A percentile compares a stretch with the other conserved stretches of the same genome.
Evolutionary conservation across 1,140 invertebrate species (phyloP).

Genomic region (Drosophila ohnishii): DNA sequence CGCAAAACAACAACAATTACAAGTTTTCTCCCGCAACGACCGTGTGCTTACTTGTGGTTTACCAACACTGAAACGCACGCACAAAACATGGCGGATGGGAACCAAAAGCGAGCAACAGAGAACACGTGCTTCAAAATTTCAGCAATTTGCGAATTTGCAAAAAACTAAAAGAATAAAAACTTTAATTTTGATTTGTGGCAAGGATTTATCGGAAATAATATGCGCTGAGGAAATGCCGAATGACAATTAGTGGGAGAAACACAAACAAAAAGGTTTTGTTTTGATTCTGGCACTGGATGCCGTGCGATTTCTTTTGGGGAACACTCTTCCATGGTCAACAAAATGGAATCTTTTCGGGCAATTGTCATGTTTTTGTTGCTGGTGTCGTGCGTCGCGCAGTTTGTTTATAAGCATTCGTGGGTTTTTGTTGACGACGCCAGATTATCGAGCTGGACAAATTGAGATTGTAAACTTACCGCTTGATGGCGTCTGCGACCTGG

Average conservation of each 20-base stretch:
- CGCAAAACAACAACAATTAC: neutral
- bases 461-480: neutral
- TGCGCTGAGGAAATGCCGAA: neutral
- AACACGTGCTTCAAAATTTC: neutral
- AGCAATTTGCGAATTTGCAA: neutral
- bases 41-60: neutral
- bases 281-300: neutral
- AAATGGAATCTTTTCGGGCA: neutral
- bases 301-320: neutral
- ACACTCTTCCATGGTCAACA: neutral
- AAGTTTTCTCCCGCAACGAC: neutral
- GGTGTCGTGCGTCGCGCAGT: neutral
- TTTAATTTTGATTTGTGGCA: neutral
- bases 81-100: neutral
- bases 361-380: neutral
- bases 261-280: neutral
- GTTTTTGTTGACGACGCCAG: neutral
- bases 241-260: no score
- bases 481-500: neutral
- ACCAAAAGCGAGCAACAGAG: no score
- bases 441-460: neutral
- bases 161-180: neutral
- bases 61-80: constrained; percentile 1
- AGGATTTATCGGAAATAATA: neutral
- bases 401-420: neutral